phyloP scores from a whole-genome alignment of 2,888 invertebrate species.

The Hydrotaea diabolus region DNA sequence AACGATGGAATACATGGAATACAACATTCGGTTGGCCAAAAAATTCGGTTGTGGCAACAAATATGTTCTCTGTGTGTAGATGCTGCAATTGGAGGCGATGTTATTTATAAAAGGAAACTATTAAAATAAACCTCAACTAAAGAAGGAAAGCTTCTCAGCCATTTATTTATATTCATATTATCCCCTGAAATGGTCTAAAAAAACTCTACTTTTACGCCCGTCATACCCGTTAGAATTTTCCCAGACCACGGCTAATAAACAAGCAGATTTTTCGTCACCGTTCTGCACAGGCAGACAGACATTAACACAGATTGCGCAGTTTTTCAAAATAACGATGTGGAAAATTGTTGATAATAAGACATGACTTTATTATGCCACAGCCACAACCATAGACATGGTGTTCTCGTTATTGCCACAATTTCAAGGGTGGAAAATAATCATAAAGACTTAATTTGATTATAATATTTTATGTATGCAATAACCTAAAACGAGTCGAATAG shows the following conservation, averaged over 20 bases:
- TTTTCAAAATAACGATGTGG: slow-evolving; percentile 61
- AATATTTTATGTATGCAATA: slow-evolving; percentile 49
- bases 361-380: slow-evolving; percentile 50
- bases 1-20: too few species aligned
- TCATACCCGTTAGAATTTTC: slow-evolving; percentile 15
- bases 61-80: too few species aligned
- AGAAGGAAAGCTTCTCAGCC: too few species aligned
- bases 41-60: too few species aligned
- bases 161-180: too few species aligned
- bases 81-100: too few species aligned
- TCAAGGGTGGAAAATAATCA: slow-evolving; percentile 56
- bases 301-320: slow-evolving; percentile 18
- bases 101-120: too few species aligned
- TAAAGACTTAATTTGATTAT: slow-evolving; percentile 61
- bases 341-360: slow-evolving; percentile 65
- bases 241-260: slow-evolving; percentile 36
- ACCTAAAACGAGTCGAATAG: slow-evolving; percentile 1
- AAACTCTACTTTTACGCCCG: neutral
- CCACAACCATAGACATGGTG: neutral
- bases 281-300: neutral
- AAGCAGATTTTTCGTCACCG: neutral
- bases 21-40: too few species aligned
- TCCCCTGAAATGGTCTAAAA: too few species aligned
- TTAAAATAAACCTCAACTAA: too few species aligned
- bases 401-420: slow-evolving; percentile 24